A percentile compares a stretch with the other conserved stretches of the same genome.
These are phyloP conservation scores for Agriopis aurantiaria DNA, from an alignment of 2,888 invertebrate species.

Conservation along the genomic window DNA sequence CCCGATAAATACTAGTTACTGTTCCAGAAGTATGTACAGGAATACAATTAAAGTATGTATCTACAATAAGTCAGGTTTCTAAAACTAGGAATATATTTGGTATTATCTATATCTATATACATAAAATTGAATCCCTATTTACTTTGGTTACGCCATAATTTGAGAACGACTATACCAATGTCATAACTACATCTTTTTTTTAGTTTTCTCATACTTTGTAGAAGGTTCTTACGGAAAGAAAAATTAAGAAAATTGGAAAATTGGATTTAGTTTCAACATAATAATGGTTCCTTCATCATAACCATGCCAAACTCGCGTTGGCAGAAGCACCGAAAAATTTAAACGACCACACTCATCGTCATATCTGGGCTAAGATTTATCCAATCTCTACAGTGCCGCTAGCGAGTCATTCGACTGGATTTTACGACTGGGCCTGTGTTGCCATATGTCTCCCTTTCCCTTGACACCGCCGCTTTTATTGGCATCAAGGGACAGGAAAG, in stretches of 20 bases:
- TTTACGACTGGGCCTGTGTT: constrained; percentile 24
- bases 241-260: no score
- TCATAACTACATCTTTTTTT: no score
- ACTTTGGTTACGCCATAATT: no score
- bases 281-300: no score
- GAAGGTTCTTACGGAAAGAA: no score
- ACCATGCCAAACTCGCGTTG: not conserved
- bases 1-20: not conserved
- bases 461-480: constrained; percentile 12
- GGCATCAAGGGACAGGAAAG: not conserved
- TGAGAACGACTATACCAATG: no score
- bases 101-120: no score
- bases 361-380: constrained; percentile 8
- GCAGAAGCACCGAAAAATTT: not conserved
- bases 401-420: constrained; percentile 16
- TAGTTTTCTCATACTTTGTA: no score
- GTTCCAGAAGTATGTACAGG: not conserved
- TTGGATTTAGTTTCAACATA: no score
- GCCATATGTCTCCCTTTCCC: constrained; percentile 27
- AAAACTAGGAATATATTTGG: no score
- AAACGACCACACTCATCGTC: not conserved
- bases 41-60: not conserved
- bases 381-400: constrained; percentile 21
- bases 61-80: no score
- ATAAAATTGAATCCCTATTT: no score